Evolutionary conservation across 2,888 invertebrate genomes (phyloP), one percentile per base, ranked within the genome.

Genomic region (Lottia scabra): DNA sequence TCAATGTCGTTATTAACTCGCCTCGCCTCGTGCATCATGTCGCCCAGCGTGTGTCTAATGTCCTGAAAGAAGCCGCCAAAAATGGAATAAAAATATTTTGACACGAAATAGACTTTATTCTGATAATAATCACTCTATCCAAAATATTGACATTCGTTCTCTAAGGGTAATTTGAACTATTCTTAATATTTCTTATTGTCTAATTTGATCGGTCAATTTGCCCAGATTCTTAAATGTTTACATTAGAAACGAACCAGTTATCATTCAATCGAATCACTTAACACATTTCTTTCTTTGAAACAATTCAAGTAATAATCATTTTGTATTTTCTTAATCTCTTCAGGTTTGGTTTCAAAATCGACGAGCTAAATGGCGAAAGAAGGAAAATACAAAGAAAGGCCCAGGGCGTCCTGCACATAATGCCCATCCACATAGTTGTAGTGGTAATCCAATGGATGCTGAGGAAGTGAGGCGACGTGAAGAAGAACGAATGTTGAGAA

Each of bases 341-440:
- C 93, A 99, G 98, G 99, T 99, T 78, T 99, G 99, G 99, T 99
- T 99, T 91, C 99, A 99, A 92, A 99, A 99, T 91, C 93, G 99
- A 46, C 92, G 99, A 76, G 99, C 99, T 68, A 99, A 99, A 90
- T 99, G 99, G 97, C 93, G 99, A 77, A 99, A 99, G 92, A 97
- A 97, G 91, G 99, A 99, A 90, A 97, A 99, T 91, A 98, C 98
- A 73, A 97, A 97, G 91, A 99, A 98, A 90, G 98, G 98, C 23
- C 98, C 98, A 0, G 98, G 99, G 0, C 93, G 99, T 90, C 98
- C 98, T 63, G 97, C 98, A 8, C 98, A 98, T 92, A 98, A 98
- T 91, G 97, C 98, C 6, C 98, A 98, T 89, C 98, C 98, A 0
- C 97, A 98, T 90, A 96, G 97, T 70, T 98, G 98, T 91, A 96